phyloP scores from a whole-genome alignment of 1,140 invertebrate species.

The Formica exsecta region DNA sequence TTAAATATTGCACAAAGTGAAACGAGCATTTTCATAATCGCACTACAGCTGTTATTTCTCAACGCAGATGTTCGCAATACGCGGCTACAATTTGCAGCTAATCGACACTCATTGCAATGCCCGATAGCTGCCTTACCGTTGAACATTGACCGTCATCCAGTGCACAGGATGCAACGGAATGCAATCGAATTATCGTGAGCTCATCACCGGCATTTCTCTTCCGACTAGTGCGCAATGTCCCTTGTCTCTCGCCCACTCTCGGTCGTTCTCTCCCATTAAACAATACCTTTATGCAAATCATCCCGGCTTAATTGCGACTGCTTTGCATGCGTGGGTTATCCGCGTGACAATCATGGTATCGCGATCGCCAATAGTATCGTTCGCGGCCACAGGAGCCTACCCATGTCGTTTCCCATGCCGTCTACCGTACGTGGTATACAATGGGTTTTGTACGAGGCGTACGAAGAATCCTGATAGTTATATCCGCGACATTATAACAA shows the following conservation, averaged over 20 bases:
- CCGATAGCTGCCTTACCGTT: conserved; percentile 38
- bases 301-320: conserved; percentile 77
- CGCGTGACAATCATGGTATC: conserved; percentile 76
- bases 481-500: background rate
- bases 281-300: conserved; percentile 80
- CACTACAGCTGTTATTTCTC: background rate
- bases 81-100: conserved; percentile 28
- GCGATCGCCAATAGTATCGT: conserved; percentile 70
- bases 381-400: conserved; percentile 50
- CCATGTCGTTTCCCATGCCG: conserved; percentile 48
- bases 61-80: background rate
- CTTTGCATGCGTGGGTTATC: conserved; percentile 77
- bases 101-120: conserved; percentile 33
- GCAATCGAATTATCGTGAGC: conserved; percentile 77
- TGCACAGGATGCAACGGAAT: conserved; percentile 57
- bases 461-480: conserved; percentile 30
- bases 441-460: background rate
- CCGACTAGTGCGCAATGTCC: background rate
- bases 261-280: conserved; percentile 69
- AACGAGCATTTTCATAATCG: background rate
- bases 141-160: conserved; percentile 51
- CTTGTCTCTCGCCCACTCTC: conserved; percentile 58
- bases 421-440: conserved; percentile 42
- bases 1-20: background rate
- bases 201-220: conserved; percentile 66